Evolutionary conservation across 2,797 vertebrate genomes (phyloP), one percentile per base, ranked within the genome.

Genomic region (Pangasius djambal): DNA sequence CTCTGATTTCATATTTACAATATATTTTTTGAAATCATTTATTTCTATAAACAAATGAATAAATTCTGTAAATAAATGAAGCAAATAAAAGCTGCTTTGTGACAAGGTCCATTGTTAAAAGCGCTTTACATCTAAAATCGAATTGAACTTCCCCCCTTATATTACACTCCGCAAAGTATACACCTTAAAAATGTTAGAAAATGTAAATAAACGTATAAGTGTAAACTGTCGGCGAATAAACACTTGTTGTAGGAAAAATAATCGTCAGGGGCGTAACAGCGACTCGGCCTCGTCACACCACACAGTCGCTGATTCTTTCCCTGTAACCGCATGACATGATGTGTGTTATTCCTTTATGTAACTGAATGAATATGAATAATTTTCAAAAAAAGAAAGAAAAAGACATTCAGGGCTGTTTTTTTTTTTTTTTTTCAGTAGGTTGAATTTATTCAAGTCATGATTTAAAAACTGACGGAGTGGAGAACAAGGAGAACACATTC

Each of bases 401-500:
- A 50, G 18, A 2, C 48, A 4, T 12, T 22, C 37, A 65, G 34
- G 9, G 4, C 5, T 65, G 16, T 55, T 61, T 34, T 34, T 89
- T 95, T 34, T 34, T 89, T 95, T 31, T 37, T 57, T 82, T 63
- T 65, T 65, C 95, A 95, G 94, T 94, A 95, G 94, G 94, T 93
- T 94, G 93, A 63, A 94, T 96, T 96, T 96, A 96, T 96, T 96
- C 90, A 92, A 92, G 52, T 95, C 93, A 92, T 94, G 93, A 93
- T 92, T 87, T 92, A 95, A 94, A 90, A 96, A 85, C 94, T 95
- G 95, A 94, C 94, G 93, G 93, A 93, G 92, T 93, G 92, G 93
- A 94, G 93, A 93, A 95, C 93, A 94, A 91, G 90, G 88, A 77
- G 92, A 94, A 94, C 93, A 93, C 91, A 91, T 93, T 94, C 63